These are phyloP conservation scores for Chaunax sp. DNA, from an alignment of 2,797 vertebrate species.

Conservation along the genomic window DNA sequence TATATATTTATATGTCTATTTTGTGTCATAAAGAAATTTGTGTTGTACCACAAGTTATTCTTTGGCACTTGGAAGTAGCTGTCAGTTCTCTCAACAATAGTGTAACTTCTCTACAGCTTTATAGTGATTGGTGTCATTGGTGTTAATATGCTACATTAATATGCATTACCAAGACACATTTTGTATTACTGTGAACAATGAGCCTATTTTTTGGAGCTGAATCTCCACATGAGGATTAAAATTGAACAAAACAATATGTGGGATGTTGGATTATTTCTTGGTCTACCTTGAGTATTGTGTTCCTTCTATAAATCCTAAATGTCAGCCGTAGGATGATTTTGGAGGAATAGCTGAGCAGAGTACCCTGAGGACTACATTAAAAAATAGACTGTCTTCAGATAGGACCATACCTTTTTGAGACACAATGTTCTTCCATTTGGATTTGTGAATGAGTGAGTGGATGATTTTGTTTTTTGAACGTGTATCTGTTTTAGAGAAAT, in stretches of 20 bases:
- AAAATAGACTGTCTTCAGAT: constrained; percentile 30
- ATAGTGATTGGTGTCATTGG: constrained; percentile 17
- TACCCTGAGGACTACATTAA: constrained; percentile 45
- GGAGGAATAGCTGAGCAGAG: constrained; percentile 7
- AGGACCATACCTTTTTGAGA: constrained; percentile 26
- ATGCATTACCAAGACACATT: constrained; percentile 14
- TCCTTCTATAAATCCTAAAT: constrained; percentile 5
- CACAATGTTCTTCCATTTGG: constrained; percentile 50
- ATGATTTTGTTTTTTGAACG: constrained; percentile 31
- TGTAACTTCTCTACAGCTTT: constrained; percentile 21
- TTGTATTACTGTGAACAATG: constrained; percentile 33
- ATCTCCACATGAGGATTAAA: constrained; percentile 8
- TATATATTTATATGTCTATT: background rate
- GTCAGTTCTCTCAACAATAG: constrained; percentile 5
- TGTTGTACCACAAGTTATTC: constrained; percentile 6
- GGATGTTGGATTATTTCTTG: background rate
- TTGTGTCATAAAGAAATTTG: constrained; percentile 31
- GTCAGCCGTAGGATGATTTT: constrained; percentile 2
- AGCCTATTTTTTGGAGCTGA: constrained; percentile 4
- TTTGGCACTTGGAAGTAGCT: background rate
- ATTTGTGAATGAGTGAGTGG: constrained; percentile 51
- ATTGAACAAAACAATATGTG: background rate
- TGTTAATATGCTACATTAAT: constrained; percentile 12
- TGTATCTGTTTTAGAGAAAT: constrained; percentile 47
- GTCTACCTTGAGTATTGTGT: constrained; percentile 4